Conservation (phyloP, 2,888 invertebrate genomes). For the Iphiclides podalirius region DNA sequence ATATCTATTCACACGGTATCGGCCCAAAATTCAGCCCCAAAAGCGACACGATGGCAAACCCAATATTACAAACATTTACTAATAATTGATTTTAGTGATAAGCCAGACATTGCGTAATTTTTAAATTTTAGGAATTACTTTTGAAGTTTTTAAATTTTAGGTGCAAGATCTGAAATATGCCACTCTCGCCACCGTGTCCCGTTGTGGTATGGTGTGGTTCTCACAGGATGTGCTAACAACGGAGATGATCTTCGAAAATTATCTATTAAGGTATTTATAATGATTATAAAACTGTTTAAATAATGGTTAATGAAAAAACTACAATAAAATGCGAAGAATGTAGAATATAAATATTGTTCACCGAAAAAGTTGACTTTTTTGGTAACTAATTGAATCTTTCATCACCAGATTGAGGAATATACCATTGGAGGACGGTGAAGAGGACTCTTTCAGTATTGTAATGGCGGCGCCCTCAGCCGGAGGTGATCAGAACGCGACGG, state of each 20-base stretch:
- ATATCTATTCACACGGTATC: too few relatives aligned
- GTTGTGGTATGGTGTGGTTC: slow-evolving; percentile 99
- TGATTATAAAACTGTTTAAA: too few relatives aligned
- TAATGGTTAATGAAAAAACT: too few relatives aligned
- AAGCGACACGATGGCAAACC: too few relatives aligned
- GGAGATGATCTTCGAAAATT: slow-evolving; percentile 99
- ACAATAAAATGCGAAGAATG: too few relatives aligned
- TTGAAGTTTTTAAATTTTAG: slow-evolving; percentile 38
- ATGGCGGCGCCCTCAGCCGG: slow-evolving; percentile 80
- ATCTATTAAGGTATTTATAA: slow-evolving; percentile 83
- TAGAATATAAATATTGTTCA: too few relatives aligned
- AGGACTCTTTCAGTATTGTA: slow-evolving; percentile 82
- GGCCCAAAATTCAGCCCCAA: too few relatives aligned
- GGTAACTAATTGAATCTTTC: neutral
- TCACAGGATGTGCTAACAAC: slow-evolving; percentile 98
- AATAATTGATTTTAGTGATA: too few relatives aligned
- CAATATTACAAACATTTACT: too few relatives aligned
- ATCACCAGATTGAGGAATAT: slow-evolving; percentile 86
- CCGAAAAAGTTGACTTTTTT: too few relatives aligned
- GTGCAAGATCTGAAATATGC: slow-evolving; percentile 98
- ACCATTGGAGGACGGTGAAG: slow-evolving; percentile 93
- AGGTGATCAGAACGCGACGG: slow-evolving; percentile 82
- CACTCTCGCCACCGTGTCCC: slow-evolving; percentile 98
- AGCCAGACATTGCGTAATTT: too few relatives aligned
- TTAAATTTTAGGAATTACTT: too few relatives aligned